These are phyloP conservation scores for Drosophila ogumai DNA, from an alignment of 1,140 invertebrate genomes.

Conservation along the genomic window DNA sequence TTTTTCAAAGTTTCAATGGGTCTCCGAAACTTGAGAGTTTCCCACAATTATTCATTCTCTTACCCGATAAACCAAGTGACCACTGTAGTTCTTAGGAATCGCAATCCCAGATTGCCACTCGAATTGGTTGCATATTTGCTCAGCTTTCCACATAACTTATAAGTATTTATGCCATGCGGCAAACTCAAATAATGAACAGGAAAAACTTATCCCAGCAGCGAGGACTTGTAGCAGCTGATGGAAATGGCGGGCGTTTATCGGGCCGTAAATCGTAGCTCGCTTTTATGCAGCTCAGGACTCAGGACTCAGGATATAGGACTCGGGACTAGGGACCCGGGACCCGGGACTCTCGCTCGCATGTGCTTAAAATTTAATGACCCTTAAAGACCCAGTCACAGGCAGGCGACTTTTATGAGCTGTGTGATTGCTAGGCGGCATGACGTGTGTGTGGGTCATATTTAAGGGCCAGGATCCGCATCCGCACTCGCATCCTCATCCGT, in stretches of 20 bases:
- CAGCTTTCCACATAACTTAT: slow-evolving; percentile 58
- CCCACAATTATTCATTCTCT: background rate
- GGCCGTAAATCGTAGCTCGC: slow-evolving; percentile 65
- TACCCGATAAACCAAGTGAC: background rate
- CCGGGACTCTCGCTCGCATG: slow-evolving; percentile 47
- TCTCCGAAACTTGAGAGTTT: background rate
- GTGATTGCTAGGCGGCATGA: slow-evolving; percentile 66
- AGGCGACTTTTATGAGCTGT: slow-evolving; percentile 80
- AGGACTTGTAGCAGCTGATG: slow-evolving; percentile 51
- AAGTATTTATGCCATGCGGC: slow-evolving; percentile 61
- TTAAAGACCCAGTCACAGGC: slow-evolving; percentile 60
- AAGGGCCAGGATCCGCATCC: slow-evolving; percentile 22
- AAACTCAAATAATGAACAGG: slow-evolving; percentile 55
- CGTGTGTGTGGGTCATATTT: slow-evolving; percentile 37
- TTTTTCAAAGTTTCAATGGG: background rate
- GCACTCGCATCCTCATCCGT: slow-evolving; percentile 2
- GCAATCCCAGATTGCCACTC: slow-evolving; percentile 47
- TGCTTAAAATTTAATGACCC: slow-evolving; percentile 80
- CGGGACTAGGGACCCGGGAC: background rate
- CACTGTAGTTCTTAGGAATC: slow-evolving; percentile 7
- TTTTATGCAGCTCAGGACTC: slow-evolving; percentile 61
- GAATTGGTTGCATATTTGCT: slow-evolving; percentile 69
- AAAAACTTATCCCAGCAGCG: slow-evolving; percentile 19
- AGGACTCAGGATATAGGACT: slow-evolving; percentile 24
- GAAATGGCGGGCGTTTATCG: slow-evolving; percentile 71